Evolutionary conservation across 1,140 invertebrate species (phyloP), one percentile per base, ranked within the genome.

Genomic region (Drosophila mauritiana): DNA sequence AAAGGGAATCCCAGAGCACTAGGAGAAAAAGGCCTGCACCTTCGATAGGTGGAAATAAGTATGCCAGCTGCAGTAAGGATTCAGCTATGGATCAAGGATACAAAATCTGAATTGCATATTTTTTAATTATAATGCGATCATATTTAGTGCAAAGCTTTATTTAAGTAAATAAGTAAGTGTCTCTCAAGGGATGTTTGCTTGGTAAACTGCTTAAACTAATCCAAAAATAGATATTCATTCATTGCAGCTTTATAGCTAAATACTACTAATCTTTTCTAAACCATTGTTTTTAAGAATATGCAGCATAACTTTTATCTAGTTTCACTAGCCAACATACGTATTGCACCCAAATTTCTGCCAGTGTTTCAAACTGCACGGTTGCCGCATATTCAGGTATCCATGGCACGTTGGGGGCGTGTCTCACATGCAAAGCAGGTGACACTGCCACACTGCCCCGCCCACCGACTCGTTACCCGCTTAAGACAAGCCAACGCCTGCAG

Each of bases 361-460:
- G 72, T 75, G 73, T 53, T 11, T 6, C 7, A 13, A 40, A 22
- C 27, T 76, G 72, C 78, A 75, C 34, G 39, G 43, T 40, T 40
- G 43, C 39, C 34, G 45, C 42, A 55, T 46, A 34, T 61, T 75
- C 83, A 70, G 74, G 83, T 88, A 86, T 78, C 83, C 78, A 51
- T 73, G 79, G 61, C 83, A 88, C 83, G 79, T 88, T 73, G 63
- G 58, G 69, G 77, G 54, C 78, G 73, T 82, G 84, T 73, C 53
- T 78, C 63, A 79, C 75, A 86, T 86, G 83, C 79, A 86, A 86
- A 86, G 78, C 81, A 73, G 79, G 83, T 82, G 61, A 78, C 57
- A 72, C 53, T 22, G 20, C 43, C 48, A 46, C 59, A 69, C 31
- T 56, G 42, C 58, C 62, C 31, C 40, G 17, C 45, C 57, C 62